Percentiles rank a stretch among this genome's conserved stretches.
Evolutionary conservation across 1,140 invertebrate species (phyloP).

Genomic region (Doryteuthis pealeii): DNA sequence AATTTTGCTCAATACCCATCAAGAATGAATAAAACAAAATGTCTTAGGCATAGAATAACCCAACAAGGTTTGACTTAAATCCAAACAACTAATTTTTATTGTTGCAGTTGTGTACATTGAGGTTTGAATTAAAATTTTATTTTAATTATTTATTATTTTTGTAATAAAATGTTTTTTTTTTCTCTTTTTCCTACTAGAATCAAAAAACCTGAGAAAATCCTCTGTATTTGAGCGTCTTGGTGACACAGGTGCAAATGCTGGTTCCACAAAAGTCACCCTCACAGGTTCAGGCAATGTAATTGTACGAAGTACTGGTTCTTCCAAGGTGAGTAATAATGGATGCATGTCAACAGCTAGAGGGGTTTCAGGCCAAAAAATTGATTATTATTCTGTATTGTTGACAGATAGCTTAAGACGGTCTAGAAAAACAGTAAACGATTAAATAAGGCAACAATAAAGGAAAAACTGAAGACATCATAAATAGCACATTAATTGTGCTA

Average conservation of each 20-base stretch:
- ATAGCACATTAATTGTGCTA: too few relatives aligned
- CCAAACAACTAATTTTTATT: too few relatives aligned
- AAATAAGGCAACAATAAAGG: too few relatives aligned
- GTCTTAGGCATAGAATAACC: too few relatives aligned
- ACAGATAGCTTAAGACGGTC: background rate
- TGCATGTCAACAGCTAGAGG: background rate
- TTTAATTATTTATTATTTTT: too few relatives aligned
- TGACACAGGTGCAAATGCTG: slow-evolving; percentile 23
- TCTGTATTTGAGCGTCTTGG: slow-evolving; percentile 59
- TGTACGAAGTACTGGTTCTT: background rate
- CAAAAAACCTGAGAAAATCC: slow-evolving; percentile 40
- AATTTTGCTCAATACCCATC: too few relatives aligned
- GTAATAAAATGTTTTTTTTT: background rate
- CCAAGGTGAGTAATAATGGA: background rate
- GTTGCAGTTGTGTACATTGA: too few relatives aligned
- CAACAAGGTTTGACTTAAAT: too few relatives aligned
- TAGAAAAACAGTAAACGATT: too few relatives aligned
- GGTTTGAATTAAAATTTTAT: too few relatives aligned
- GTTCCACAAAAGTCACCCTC: background rate
- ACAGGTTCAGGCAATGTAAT: background rate
- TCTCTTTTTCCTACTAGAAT: background rate
- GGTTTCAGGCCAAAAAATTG: background rate
- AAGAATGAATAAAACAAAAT: too few relatives aligned
- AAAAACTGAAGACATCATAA: too few relatives aligned
- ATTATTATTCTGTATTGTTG: background rate